Evolutionary conservation across 37 sponge, comb jelly and placozoan species (phyloP).

Genomic region (Oscarella lobularis): DNA sequence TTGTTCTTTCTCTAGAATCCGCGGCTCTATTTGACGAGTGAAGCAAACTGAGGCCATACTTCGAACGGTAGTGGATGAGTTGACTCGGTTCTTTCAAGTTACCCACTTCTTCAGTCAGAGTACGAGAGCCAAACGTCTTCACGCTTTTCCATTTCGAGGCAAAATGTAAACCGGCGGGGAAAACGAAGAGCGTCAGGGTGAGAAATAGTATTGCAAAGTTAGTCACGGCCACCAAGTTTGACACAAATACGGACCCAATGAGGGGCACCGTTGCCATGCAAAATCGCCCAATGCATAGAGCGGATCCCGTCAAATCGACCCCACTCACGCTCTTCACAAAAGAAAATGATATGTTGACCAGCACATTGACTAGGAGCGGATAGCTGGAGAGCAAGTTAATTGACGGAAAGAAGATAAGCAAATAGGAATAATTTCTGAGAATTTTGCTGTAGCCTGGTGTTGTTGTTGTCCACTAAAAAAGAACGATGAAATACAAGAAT

Average conservation of each 20-base stretch:
- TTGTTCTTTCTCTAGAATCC: too few species aligned
- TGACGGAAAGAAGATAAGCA: constrained; percentile 74
- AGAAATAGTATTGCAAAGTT: constrained; percentile 73
- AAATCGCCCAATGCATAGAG: background rate
- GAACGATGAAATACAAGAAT: too few species aligned
- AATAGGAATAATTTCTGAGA: constrained; percentile 49
- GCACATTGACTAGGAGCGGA: constrained; percentile 49
- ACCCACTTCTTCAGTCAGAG: too few species aligned
- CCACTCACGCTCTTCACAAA: constrained; percentile 4
- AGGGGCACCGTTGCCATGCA: constrained; percentile 45
- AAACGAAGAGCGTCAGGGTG: constrained; percentile 47
- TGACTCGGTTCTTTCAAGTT: too few species aligned
- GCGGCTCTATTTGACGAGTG: too few species aligned
- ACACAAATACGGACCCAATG: constrained; percentile 41
- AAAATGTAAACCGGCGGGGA: too few species aligned
- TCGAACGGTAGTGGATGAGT: too few species aligned
- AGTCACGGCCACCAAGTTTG: constrained; percentile 64
- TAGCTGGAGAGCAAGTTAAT: constrained; percentile 77
- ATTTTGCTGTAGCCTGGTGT: too few species aligned
- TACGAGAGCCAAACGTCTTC: too few species aligned
- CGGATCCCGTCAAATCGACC: background rate
- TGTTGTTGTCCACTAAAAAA: too few species aligned
- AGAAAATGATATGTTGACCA: constrained; percentile 67
- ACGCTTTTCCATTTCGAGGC: too few species aligned
- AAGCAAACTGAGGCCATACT: too few species aligned